A percentile compares a stretch with the other conserved stretches of the same genome.
Evolutionary conservation across 2,888 invertebrate genomes (phyloP).

Genomic region (Didymodactylos carnosus): DNA sequence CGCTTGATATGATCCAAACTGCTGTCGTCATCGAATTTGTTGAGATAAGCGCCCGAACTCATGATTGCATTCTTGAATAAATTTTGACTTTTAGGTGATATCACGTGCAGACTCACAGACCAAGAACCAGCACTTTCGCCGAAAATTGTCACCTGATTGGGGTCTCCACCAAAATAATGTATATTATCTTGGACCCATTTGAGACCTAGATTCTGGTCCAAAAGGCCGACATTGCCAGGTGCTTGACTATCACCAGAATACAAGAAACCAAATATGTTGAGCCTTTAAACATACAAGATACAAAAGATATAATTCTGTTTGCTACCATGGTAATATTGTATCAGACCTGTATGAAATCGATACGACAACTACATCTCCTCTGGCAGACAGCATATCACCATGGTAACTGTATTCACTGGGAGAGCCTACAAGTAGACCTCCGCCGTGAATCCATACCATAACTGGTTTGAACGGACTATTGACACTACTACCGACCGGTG

Average conservation of each 20-base stretch:
- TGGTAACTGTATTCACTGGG: neutral
- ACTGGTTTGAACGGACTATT: neutral
- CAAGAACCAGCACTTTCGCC: neutral
- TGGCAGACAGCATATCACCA: neutral
- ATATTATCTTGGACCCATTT: neutral
- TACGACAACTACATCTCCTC: neutral
- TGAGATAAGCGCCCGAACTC: neutral
- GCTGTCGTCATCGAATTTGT: neutral
- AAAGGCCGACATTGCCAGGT: neutral
- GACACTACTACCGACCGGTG: neutral
- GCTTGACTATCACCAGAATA: neutral
- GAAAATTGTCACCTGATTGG: neutral
- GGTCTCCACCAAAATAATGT: neutral
- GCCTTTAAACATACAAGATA: neutral
- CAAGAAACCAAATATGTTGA: neutral
- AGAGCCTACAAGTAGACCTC: neutral
- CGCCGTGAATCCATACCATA: neutral
- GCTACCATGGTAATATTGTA: neutral
- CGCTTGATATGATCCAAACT: neutral
- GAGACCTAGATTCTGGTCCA: neutral
- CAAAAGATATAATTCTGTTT: neutral
- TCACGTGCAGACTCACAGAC: neutral
- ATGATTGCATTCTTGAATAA: neutral
- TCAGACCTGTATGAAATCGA: neutral
- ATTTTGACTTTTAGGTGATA: neutral